phyloP scores from a whole-genome alignment of 2,888 invertebrate genomes.

The Campaea margaritaria region DNA sequence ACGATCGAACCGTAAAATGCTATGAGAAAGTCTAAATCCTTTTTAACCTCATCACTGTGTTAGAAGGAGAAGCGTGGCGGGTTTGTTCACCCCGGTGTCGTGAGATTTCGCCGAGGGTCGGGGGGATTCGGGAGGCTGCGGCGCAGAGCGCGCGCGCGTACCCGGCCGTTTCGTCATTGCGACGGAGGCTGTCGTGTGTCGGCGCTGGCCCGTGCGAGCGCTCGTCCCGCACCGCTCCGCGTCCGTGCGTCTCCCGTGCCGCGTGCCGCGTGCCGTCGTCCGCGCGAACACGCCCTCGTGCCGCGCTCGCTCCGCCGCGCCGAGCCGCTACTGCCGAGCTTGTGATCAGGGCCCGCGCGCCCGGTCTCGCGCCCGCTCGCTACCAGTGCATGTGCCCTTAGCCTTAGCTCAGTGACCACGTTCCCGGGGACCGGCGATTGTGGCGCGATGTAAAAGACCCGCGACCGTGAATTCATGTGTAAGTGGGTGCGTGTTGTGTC shows the following conservation, averaged over 20 bases:
- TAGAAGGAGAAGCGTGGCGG: slow-evolving; percentile 81
- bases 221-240: slow-evolving; percentile 66
- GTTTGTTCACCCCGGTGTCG: slow-evolving; percentile 82
- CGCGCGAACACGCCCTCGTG: slow-evolving; percentile 56
- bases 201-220: slow-evolving; percentile 81
- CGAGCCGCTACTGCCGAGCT: slow-evolving; percentile 42
- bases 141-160: slow-evolving; percentile 82
- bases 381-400: slow-evolving; percentile 85
- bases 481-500: slow-evolving; percentile 78
- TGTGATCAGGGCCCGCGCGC: slow-evolving; percentile 44
- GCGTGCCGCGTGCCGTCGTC: slow-evolving; percentile 53
- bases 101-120: slow-evolving; percentile 71
- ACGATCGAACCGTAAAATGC: slow-evolving; percentile 77
- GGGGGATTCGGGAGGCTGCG: slow-evolving; percentile 77
- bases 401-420: slow-evolving; percentile 85
- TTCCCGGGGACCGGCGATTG: slow-evolving; percentile 89
- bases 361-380: slow-evolving; percentile 42
- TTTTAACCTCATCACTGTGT: slow-evolving; percentile 81
- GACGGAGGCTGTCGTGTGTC: slow-evolving; percentile 84
- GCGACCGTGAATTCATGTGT: slow-evolving; percentile 81
- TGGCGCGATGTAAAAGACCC: slow-evolving; percentile 83
- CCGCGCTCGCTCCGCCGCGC: slow-evolving; percentile 39
- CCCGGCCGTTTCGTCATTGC: slow-evolving; percentile 85
- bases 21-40: slow-evolving; percentile 80
- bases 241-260: slow-evolving; percentile 61